phyloP scores from a whole-genome alignment of 2,113 vertebrate species.

The Xerus inauris region DNA sequence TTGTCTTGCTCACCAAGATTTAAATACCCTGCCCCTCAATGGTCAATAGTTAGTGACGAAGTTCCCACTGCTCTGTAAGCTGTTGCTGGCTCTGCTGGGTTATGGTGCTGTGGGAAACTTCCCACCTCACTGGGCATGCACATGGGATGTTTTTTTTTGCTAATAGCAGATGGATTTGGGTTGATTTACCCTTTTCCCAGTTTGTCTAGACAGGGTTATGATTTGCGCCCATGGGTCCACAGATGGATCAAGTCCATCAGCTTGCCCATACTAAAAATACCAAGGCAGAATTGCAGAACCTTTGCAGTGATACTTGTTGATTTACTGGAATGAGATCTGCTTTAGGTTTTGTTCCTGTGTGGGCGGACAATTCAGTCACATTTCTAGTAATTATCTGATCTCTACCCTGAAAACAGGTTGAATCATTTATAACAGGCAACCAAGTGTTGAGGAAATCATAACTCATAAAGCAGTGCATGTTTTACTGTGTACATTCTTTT shows the following conservation, averaged over 20 bases:
- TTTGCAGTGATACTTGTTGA: not conserved
- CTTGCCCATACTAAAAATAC: not conserved
- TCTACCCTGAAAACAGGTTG: not conserved
- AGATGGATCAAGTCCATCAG: not conserved
- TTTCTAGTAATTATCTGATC: not conserved
- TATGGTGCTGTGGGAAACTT: not conserved
- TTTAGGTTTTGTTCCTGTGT: not conserved
- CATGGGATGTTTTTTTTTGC: not conserved
- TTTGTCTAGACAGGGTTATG: not conserved
- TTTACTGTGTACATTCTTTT: not conserved
- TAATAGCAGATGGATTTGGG: not conserved
- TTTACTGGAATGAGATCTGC: not conserved
- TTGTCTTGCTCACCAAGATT: not conserved
- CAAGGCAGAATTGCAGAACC: not conserved
- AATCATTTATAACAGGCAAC: not conserved
- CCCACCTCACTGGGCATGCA: rapidly evolving
- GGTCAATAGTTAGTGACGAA: not conserved
- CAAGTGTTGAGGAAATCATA: not conserved
- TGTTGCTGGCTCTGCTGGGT: not conserved
- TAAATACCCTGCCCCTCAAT: not conserved
- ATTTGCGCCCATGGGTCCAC: not conserved
- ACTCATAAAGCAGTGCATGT: rapidly evolving
- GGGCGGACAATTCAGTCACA: not conserved
- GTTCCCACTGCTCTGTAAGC: not conserved
- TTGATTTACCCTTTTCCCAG: not conserved